Conservation (phyloP, 2,113 vertebrate genomes). For the Setophaga kirtlandii region DNA sequence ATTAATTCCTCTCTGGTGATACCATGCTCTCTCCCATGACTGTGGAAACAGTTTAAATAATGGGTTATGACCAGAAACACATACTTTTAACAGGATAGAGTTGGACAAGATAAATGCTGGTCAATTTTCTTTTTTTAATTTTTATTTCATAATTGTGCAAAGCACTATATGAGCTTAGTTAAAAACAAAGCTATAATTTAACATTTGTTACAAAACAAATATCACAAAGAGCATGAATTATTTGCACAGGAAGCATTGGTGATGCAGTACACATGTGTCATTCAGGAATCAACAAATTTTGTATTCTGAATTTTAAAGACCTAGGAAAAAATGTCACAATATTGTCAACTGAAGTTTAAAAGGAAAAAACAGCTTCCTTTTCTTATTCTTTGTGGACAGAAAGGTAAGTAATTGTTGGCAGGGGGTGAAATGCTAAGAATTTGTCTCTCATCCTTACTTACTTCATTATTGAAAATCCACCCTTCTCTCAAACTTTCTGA, state of each 20-base stretch:
- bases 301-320: not conserved
- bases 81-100: not conserved
- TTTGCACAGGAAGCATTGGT: not conserved
- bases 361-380: not conserved
- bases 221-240: not conserved
- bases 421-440: not conserved
- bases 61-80: not conserved
- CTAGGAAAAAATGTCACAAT: not conserved
- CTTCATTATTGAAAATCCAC: not conserved
- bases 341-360: not conserved
- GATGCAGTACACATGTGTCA: not conserved
- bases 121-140: not conserved
- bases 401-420: not conserved
- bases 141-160: not conserved
- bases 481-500: not conserved
- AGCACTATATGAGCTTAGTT: not conserved
- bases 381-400: not conserved
- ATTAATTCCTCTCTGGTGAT: not conserved
- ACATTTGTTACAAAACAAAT: not conserved
- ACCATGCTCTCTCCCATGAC: not conserved
- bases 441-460: not conserved
- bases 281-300: not conserved
- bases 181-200: not conserved
- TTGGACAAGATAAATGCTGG: not conserved
- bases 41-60: slow-evolving; percentile 3